Evolutionary conservation across 2,888 invertebrate genomes (phyloP).

Genomic region (Thymelicus lineola): DNA sequence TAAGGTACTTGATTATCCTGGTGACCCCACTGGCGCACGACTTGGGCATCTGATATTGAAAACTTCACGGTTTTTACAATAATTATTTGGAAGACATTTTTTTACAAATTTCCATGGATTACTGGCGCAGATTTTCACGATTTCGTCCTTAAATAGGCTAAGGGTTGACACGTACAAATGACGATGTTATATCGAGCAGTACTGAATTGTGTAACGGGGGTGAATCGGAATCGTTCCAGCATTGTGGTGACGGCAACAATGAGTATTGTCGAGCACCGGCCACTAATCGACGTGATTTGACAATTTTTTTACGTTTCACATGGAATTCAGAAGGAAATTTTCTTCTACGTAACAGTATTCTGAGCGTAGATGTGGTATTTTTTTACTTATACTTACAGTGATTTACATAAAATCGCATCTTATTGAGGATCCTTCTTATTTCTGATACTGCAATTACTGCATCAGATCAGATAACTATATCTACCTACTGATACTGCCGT

Average conservation of each 20-base stretch:
- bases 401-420: too few species aligned
- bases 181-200: conserved; percentile 62
- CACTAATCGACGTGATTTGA: conserved; percentile 83
- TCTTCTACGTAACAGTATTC: conserved; percentile 31
- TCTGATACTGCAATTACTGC: too few species aligned
- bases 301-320: conserved; percentile 60
- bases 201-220: conserved; percentile 72
- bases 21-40: not conserved
- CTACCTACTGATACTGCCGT: too few species aligned
- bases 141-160: conserved; percentile 70
- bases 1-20: not conserved
- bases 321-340: conserved; percentile 43
- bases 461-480: too few species aligned
- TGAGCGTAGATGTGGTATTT: conserved; percentile 25
- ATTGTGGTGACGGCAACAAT: conserved; percentile 74
- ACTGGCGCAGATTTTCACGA: conserved; percentile 64
- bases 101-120: conserved; percentile 53
- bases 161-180: conserved; percentile 68
- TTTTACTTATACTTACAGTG: not conserved
- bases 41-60: not conserved
- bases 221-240: conserved; percentile 60
- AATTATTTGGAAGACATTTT: conserved; percentile 7
- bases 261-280: conserved; percentile 74
- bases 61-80: conserved; percentile 17
- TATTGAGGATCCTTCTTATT: too few species aligned